Conservation (phyloP, 2,113 vertebrate species). For the Grallaria varia region DNA sequence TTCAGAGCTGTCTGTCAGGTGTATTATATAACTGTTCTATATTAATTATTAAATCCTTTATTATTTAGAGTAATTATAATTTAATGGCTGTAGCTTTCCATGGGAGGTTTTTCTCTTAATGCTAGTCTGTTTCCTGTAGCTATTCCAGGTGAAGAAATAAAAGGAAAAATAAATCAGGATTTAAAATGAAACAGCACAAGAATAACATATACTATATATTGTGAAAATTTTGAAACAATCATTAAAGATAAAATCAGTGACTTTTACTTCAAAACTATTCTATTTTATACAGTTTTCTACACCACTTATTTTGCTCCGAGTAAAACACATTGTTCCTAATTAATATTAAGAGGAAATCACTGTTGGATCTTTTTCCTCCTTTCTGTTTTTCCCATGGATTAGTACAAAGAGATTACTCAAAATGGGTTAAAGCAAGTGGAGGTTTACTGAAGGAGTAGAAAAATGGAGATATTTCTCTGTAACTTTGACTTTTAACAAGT, state of each 20-base stretch:
- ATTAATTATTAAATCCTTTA: constrained; percentile 47
- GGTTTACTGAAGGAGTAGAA: not conserved
- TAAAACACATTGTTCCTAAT: not conserved
- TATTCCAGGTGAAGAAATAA: not conserved
- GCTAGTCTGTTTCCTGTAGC: not conserved
- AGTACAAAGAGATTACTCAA: not conserved
- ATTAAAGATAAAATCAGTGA: not conserved
- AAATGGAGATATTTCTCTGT: not conserved
- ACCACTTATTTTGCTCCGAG: not conserved
- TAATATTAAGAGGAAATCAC: not conserved
- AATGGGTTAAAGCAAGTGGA: not conserved
- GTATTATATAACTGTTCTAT: constrained; percentile 31
- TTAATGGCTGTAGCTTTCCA: constrained; percentile 29
- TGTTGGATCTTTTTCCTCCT: not conserved
- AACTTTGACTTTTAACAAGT: not conserved
- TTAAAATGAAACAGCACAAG: not conserved
- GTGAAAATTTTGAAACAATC: not conserved
- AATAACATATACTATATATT: not conserved
- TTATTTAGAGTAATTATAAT: constrained; percentile 52
- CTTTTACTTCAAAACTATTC: not conserved
- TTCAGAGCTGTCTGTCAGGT: constrained; percentile 12
- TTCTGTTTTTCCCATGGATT: not conserved
- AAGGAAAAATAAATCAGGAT: not conserved
- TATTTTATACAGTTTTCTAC: not conserved
- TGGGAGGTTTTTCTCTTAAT: not conserved